A percentile compares a stretch with the other conserved stretches of the same genome.
Conservation (phyloP, 2,797 vertebrate species). For the Enteromius viviparus region DNA sequence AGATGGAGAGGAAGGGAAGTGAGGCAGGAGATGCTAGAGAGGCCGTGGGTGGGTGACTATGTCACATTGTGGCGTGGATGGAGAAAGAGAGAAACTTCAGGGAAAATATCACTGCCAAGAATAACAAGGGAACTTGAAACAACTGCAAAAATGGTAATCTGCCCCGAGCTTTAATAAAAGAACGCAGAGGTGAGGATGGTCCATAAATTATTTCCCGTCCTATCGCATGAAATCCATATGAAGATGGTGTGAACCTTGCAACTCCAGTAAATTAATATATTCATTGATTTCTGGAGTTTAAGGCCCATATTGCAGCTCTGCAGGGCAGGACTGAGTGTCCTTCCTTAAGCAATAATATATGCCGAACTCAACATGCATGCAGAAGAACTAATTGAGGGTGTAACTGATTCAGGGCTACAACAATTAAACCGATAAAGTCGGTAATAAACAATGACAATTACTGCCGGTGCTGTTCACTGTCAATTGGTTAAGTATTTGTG, state of each 20-base stretch:
- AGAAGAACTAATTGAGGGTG: not conserved
- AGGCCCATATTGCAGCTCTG: not conserved
- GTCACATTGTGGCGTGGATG: constrained; percentile 51
- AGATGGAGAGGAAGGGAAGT: constrained; percentile 11
- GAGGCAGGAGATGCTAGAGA: constrained; percentile 42
- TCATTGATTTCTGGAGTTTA: constrained; percentile 46
- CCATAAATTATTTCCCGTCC: constrained; percentile 49
- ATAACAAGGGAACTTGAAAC: constrained; percentile 48
- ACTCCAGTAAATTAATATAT: constrained; percentile 57
- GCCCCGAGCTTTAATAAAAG: constrained; percentile 51
- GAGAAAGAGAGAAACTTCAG: constrained; percentile 28
- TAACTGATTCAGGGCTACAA: constrained; percentile 19
- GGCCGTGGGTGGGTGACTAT: constrained; percentile 48
- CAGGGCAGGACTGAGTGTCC: constrained; percentile 1
- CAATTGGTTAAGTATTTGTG: not conserved
- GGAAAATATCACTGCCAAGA: constrained; percentile 31
- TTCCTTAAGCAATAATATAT: constrained; percentile 19
- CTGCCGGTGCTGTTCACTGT: not conserved
- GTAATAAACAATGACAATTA: constrained; percentile 17
- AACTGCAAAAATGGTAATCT: constrained; percentile 51
- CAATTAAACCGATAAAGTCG: not conserved
- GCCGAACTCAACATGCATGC: constrained; percentile 7
- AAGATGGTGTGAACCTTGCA: constrained; percentile 53
- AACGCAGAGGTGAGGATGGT: not conserved
- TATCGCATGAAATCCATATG: constrained; percentile 39